Base-by-base conservation (phyloP, 2,888 invertebrate genomes). In the Drosophila formosana region DNA sequence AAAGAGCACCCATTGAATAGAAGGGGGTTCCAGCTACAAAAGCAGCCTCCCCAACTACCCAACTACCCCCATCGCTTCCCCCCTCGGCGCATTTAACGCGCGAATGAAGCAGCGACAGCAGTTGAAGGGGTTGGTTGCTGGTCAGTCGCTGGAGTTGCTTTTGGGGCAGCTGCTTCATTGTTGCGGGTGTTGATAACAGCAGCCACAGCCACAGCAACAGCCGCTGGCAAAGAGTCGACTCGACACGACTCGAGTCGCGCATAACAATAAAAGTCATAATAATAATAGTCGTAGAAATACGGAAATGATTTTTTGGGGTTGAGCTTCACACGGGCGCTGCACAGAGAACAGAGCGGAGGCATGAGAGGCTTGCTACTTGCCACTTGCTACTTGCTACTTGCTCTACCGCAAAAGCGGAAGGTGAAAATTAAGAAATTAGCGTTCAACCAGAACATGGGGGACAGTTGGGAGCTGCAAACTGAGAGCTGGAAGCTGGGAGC, bases 351-450 rank as follows among this genome's bases (percentile, higher is more conserved):
- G 46, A 32, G n/a, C 6, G 1, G 32, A 25, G 34, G 37, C 32
- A 53, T 43, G 49, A 30, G 43, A 43, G 47, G 18, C 18, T 18
- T 43, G 52, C 53, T 51, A 53, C 56, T 60, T 58, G 37, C n/a
- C 30, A 18, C 18, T 18, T 18, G 39, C 8, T 25, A 18, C 18
- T 18, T 18, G 39, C 8, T 25, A 4, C 28, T 66, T 64, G 53
- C 60, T 63, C 60, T 63, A 80, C 77, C 66, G 56, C 68, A 78
- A 71, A 70, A 90, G 83, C 90, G 89, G 90, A 90, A 89, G 90
- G 90, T 90, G 83, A 79, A 90, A 90, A 89, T 90, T 90, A 89
- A 90, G 90, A 90, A 90, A 89, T 89, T 90, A 90, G 77, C 77
- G 72, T 66, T 28, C 66, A 68, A 52, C 51, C 43, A 37, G 53